Evolutionary conservation across 2,113 vertebrate genomes (phyloP).

Genomic region (Microtus oregoni): DNA sequence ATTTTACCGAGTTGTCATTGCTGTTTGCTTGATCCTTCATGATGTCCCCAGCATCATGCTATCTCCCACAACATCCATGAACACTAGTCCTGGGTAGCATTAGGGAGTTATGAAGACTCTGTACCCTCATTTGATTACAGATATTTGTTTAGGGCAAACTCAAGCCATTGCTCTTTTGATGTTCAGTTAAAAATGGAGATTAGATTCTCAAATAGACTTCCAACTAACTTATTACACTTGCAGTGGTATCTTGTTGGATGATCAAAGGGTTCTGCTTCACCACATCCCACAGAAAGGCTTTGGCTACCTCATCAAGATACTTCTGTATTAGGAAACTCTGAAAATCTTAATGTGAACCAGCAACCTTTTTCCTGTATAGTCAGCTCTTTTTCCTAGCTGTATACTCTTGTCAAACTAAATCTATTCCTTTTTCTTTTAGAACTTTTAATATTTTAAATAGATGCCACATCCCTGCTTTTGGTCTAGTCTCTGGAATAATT

Average conservation of each 20-base stretch:
- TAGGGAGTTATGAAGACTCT: neutral
- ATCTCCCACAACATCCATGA: rapidly evolving
- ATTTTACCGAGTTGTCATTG: neutral
- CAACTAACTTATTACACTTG: neutral
- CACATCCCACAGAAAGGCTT: neutral
- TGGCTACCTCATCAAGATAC: neutral
- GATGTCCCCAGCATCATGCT: neutral
- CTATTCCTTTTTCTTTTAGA: neutral
- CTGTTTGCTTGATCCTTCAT: neutral
- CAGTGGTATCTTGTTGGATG: neutral
- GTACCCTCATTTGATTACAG: neutral
- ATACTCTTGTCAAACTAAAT: neutral
- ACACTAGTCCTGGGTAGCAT: neutral
- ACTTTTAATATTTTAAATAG: neutral
- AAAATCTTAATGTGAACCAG: neutral
- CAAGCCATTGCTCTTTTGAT: neutral
- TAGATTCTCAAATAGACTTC: neutral
- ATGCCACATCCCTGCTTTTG: neutral
- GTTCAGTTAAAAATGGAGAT: neutral
- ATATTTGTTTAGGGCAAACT: neutral
- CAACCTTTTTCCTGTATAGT: neutral
- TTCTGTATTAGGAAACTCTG: neutral
- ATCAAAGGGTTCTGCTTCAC: neutral
- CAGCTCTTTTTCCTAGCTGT: neutral
- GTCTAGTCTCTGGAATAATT: neutral